Evolutionary conservation across 2,797 vertebrate species (phyloP).

Genomic region (Crocodylus rhombifer): DNA sequence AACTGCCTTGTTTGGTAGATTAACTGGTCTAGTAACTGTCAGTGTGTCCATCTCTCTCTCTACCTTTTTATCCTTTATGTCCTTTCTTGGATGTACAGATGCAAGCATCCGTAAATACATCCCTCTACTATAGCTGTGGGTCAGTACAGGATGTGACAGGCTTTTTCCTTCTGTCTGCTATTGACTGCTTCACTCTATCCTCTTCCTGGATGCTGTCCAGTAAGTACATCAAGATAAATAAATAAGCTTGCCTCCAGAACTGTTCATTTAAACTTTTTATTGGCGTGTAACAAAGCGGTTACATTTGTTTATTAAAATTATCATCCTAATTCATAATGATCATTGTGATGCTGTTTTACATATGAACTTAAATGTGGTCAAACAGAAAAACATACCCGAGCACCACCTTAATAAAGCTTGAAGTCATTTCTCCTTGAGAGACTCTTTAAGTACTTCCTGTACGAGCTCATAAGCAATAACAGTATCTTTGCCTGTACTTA

Average conservation of each 20-base stretch:
- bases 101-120: not conserved
- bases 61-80: slow-evolving; percentile 41
- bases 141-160: slow-evolving; percentile 8
- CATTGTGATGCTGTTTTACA: not conserved
- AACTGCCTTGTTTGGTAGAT: not conserved
- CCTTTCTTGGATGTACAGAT: slow-evolving; percentile 15
- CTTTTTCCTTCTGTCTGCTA: slow-evolving; percentile 40
- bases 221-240: slow-evolving; percentile 41
- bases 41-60: slow-evolving; percentile 11
- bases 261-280: not conserved
- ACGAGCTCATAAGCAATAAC: not conserved
- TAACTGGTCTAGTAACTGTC: slow-evolving; percentile 9
- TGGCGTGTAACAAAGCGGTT: not conserved
- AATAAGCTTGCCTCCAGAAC: not conserved
- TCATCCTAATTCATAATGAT: not conserved
- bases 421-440: not conserved
- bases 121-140: slow-evolving; percentile 8
- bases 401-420: not conserved
- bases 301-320: not conserved
- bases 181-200: slow-evolving; percentile 42
- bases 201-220: slow-evolving; percentile 32
- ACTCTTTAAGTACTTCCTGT: not conserved
- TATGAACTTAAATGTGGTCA: not conserved
- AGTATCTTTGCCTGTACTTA: not conserved
- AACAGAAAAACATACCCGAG: no score